These are phyloP conservation scores for Chelonus formosanus DNA, from an alignment of 2,888 invertebrate species.

Conservation along the genomic window DNA sequence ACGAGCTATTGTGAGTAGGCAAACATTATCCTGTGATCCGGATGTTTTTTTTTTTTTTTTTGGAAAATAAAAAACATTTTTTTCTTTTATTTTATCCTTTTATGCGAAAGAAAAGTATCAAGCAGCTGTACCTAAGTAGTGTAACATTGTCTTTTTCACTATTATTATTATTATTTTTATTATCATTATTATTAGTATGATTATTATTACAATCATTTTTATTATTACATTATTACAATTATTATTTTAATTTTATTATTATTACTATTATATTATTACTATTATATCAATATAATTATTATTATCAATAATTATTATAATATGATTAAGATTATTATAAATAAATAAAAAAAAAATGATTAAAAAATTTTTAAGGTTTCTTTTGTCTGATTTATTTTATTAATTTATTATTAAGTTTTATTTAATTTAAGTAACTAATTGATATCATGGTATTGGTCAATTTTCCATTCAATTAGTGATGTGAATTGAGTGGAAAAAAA, in stretches of 20 bases:
- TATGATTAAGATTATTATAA: slow-evolving; percentile 43
- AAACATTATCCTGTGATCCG: slow-evolving; percentile 32
- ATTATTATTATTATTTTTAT: slow-evolving; percentile 44
- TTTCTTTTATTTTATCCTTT: slow-evolving; percentile 43
- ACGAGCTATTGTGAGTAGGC: slow-evolving; percentile 35
- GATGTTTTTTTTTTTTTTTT: not conserved
- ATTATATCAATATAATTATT: slow-evolving; percentile 23
- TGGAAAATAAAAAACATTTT: not conserved
- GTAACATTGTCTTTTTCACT: slow-evolving; percentile 38
- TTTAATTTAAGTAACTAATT: slow-evolving; percentile 21
- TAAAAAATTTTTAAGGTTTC: slow-evolving; percentile 32
- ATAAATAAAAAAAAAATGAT: slow-evolving; percentile 36
- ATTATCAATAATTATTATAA: too few species aligned
- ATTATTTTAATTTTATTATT: slow-evolving; percentile 44
- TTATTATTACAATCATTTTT: slow-evolving; percentile 39
- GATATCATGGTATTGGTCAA: slow-evolving; percentile 43
- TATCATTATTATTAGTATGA: slow-evolving; percentile 50
- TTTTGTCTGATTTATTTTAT: slow-evolving; percentile 40
- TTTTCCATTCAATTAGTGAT: slow-evolving; percentile 29
- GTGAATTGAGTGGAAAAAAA: too few species aligned
- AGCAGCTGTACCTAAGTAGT: slow-evolving; percentile 62
- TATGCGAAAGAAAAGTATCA: slow-evolving; percentile 52
- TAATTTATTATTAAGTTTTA: slow-evolving; percentile 31
- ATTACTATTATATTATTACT: slow-evolving; percentile 46
- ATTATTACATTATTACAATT: slow-evolving; percentile 39